A percentile compares a stretch with the other conserved stretches of the same genome.
These are phyloP conservation scores for Mamestra brassicae DNA, from an alignment of 2,888 invertebrate species.

Conservation along the genomic window DNA sequence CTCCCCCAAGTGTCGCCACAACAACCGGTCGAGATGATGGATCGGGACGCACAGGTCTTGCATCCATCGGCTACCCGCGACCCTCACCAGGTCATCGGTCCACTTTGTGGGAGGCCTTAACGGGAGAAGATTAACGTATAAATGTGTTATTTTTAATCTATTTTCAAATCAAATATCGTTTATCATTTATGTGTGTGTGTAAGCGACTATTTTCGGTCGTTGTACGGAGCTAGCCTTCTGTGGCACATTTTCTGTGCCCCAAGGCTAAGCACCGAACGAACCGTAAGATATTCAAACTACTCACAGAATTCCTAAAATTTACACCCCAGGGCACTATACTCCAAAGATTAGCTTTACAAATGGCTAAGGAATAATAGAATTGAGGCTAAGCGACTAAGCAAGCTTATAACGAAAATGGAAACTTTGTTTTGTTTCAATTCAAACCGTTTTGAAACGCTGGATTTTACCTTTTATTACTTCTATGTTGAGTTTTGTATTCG, in stretches of 20 bases:
- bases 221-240: neutral
- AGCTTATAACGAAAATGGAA: constrained; percentile 34
- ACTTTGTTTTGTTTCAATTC: constrained; percentile 34
- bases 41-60: no score
- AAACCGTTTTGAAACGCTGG: constrained; percentile 3
- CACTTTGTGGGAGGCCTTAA: no score
- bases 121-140: no score
- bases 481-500: neutral
- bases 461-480: constrained; percentile 1
- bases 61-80: no score
- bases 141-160: no score
- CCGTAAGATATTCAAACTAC: constrained; percentile 46
- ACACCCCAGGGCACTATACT: constrained; percentile 31
- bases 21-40: no score
- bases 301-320: constrained; percentile 52
- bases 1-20: no score
- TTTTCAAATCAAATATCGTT: no score
- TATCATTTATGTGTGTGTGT: no score
- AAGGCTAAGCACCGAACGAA: constrained; percentile 1
- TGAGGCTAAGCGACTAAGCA: constrained; percentile 4
- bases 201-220: neutral
- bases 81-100: no score
- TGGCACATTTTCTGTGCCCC: no score
- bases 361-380: constrained; percentile 50
- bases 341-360: constrained; percentile 57